phyloP scores from a whole-genome alignment of 2,113 vertebrate genomes.

The Campylorhamphus procurvoides region DNA sequence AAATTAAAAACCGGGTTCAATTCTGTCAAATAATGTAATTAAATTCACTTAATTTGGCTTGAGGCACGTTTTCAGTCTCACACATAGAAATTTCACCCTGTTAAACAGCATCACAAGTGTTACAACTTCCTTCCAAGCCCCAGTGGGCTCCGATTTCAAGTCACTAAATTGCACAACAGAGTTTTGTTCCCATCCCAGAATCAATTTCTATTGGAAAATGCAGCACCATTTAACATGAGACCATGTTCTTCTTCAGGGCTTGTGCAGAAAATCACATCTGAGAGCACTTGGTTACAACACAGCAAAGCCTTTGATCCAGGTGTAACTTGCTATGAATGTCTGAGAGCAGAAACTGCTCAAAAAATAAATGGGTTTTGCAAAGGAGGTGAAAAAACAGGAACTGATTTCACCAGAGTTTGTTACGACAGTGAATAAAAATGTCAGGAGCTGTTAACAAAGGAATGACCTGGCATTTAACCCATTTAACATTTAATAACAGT shows the following conservation, averaged over 20 bases:
- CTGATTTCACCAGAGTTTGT: neutral
- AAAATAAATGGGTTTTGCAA: neutral
- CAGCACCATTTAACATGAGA: neutral
- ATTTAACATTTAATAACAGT: neutral
- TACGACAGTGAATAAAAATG: neutral
- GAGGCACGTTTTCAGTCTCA: neutral
- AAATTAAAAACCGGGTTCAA: neutral
- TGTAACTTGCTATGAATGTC: neutral
- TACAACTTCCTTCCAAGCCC: neutral
- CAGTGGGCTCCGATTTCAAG: neutral
- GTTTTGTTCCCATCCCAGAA: neutral
- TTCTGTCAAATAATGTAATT: neutral
- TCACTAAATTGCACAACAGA: neutral
- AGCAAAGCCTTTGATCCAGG: neutral
- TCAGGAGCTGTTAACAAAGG: neutral
- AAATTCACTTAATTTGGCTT: neutral
- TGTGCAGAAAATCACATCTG: neutral
- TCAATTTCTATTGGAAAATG: neutral
- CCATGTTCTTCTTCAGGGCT: neutral
- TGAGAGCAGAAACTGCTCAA: neutral
- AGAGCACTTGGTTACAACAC: neutral
- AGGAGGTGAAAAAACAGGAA: neutral
- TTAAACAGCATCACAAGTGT: neutral
- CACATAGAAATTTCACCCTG: neutral
- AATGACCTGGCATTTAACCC: neutral